Evolutionary conservation across 2,113 vertebrate species (phyloP).

Genomic region (Donacobius atricapilla): DNA sequence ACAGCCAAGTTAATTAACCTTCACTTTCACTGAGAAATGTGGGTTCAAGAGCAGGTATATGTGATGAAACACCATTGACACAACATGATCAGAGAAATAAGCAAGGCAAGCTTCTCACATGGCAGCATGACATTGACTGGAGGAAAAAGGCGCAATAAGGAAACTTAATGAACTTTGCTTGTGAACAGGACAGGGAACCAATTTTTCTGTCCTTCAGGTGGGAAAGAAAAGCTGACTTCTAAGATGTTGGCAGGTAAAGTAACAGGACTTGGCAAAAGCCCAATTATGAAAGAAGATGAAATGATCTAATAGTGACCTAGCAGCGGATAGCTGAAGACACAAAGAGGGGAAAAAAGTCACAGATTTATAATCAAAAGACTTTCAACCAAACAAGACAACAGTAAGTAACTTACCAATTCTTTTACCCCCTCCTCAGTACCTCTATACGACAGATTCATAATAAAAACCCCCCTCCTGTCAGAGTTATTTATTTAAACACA

Average conservation of each 20-base stretch:
- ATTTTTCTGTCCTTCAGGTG: neutral
- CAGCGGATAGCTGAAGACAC: neutral
- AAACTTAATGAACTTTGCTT: neutral
- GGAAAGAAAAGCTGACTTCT: neutral
- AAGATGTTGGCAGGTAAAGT: neutral
- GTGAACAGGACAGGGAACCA: neutral
- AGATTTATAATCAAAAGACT: neutral
- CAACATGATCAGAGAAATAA: neutral
- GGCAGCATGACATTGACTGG: neutral
- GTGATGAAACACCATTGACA: neutral
- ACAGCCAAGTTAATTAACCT: neutral
- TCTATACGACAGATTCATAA: neutral
- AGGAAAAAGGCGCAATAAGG: neutral
- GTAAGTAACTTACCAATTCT: neutral
- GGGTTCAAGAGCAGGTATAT: neutral
- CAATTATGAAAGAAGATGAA: neutral
- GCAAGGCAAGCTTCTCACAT: neutral
- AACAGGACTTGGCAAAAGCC: neutral
- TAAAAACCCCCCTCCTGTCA: neutral
- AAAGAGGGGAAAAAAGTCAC: rapidly evolving
- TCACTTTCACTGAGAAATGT: neutral
- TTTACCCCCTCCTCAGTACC: neutral
- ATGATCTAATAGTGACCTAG: neutral
- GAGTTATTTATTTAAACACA: neutral
- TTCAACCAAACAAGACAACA: neutral